Evolutionary conservation across 2,888 invertebrate species (phyloP).

Genomic region (Cryptocephalus moraei): DNA sequence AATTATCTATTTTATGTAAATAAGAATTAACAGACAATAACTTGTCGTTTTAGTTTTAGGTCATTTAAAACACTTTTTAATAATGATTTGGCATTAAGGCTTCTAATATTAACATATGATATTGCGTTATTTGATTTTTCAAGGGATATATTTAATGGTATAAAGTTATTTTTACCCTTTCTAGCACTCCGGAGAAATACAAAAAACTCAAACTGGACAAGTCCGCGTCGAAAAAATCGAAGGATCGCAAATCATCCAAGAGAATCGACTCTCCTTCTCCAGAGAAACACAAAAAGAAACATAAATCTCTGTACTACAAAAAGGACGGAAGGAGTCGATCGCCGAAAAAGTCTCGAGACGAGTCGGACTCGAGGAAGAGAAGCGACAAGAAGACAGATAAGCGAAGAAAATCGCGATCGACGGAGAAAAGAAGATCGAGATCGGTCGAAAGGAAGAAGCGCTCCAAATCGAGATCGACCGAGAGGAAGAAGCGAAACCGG

Average conservation of each 20-base stretch:
- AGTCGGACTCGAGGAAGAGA: neutral
- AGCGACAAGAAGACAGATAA: neutral
- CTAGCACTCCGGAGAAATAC: slow-evolving; percentile 14
- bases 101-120: too few relatives aligned
- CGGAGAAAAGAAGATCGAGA: slow-evolving; percentile 7
- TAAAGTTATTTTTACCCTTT: neutral
- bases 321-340: slow-evolving; percentile 12
- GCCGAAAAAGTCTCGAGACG: slow-evolving; percentile 12
- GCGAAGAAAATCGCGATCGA: slow-evolving; percentile 1
- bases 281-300: slow-evolving; percentile 5
- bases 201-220: slow-evolving; percentile 16
- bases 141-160: too few relatives aligned
- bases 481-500: slow-evolving; percentile 1
- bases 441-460: slow-evolving; percentile 8
- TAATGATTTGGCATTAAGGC: too few relatives aligned
- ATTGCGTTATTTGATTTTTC: too few relatives aligned
- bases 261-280: slow-evolving; percentile 8
- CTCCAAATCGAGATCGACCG: slow-evolving; percentile 4
- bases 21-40: too few relatives aligned
- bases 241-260: slow-evolving; percentile 8
- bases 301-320: slow-evolving; percentile 6
- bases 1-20: too few relatives aligned
- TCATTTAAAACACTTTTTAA: too few relatives aligned
- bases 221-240: slow-evolving; percentile 11
- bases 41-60: too few relatives aligned